Base-by-base conservation (phyloP, 2,113 vertebrate genomes). In the Nanorana parkeri region DNA sequence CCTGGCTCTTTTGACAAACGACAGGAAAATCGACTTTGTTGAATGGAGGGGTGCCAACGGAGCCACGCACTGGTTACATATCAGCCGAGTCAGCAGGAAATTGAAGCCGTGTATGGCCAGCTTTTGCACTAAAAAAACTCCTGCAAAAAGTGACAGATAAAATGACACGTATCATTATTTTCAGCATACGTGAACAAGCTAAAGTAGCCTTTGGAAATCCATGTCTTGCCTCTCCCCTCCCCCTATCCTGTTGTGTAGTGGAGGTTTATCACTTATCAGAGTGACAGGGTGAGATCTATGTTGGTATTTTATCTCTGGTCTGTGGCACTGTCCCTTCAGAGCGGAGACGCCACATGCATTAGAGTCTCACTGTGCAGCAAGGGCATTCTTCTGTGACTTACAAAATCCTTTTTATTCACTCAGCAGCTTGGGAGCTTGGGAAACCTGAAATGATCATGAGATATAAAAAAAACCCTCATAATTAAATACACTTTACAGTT, bases 281-380 rank as follows among this genome's bases (percentile, higher is more conserved):
- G 80, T 82, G 80, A 82, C 80, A 82, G 80, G 69, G 80, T 82
- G 80, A 82, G 80, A 82, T 82, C 80, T 82, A 32, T 61, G 54
- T 47, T 82, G 80, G 80, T 75, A 82, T 82, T 82, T 82, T 74
- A 82, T 82, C 80, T 82, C 80, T 65, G 60, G 80, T 82, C 80
- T 74, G 80, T 82, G 80, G 80, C 61, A 75, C 47, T 74, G 80
- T 75, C 51, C 80, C 63, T 67, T 74, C 21, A 63, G 28, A 67
- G 80, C 55, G 71, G 69, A 82, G 80, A 82, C 80, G 80, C 80
- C 80, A 82, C 80, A 74, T 67, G 80, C 80, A 82, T 80, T 80
- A 80, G 66, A 68, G 67, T 68, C 77, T 71, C 67, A 63, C 52
- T 64, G 23, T 54, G 67, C 36, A 65, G 66, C 61, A 13, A 63